A percentile compares a stretch with the other conserved stretches of the same genome.
These are phyloP conservation scores for Peromyscus attwateri DNA, from an alignment of 2,797 vertebrate species.

Conservation along the genomic window DNA sequence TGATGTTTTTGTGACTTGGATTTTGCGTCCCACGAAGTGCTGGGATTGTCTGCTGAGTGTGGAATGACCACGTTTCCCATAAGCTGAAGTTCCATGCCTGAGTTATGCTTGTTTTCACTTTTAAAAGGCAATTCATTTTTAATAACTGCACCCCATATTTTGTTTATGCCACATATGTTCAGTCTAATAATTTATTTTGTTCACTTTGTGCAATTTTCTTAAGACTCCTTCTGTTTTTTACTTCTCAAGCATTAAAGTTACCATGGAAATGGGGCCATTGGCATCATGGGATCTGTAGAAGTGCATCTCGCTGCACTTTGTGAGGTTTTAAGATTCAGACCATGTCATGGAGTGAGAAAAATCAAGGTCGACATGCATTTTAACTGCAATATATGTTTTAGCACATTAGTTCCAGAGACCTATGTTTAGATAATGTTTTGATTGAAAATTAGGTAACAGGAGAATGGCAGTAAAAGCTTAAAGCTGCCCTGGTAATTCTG, in stretches of 20 bases:
- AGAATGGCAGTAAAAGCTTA: constrained; percentile 71
- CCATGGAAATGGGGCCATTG: constrained; percentile 79
- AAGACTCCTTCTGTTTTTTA: constrained; percentile 77
- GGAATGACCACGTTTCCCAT: constrained; percentile 89
- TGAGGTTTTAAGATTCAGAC: constrained; percentile 75
- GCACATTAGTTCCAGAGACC: constrained; percentile 65
- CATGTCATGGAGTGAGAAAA: constrained; percentile 68
- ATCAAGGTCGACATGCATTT: constrained; percentile 59
- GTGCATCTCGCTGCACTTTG: constrained; percentile 42
- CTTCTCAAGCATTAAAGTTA: constrained; percentile 76
- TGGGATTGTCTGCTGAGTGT: constrained; percentile 84
- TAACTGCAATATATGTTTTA: constrained; percentile 63
- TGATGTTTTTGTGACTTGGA: not conserved
- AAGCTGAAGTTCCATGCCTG: constrained; percentile 83
- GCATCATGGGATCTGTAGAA: constrained; percentile 46
- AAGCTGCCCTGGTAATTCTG: constrained; percentile 53
- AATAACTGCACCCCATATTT: constrained; percentile 83
- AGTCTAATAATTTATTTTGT: constrained; percentile 85
- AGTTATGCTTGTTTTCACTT: constrained; percentile 77
- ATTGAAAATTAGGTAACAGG: constrained; percentile 73
- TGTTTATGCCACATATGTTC: constrained; percentile 85
- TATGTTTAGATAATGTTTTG: constrained; percentile 54
- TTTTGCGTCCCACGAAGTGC: not conserved
- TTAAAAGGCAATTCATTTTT: constrained; percentile 79
- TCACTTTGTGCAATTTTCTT: constrained; percentile 82